These are phyloP conservation scores for Pardosa pseudoannulata DNA, from an alignment of 2,888 invertebrate genomes.

Conservation along the genomic window DNA sequence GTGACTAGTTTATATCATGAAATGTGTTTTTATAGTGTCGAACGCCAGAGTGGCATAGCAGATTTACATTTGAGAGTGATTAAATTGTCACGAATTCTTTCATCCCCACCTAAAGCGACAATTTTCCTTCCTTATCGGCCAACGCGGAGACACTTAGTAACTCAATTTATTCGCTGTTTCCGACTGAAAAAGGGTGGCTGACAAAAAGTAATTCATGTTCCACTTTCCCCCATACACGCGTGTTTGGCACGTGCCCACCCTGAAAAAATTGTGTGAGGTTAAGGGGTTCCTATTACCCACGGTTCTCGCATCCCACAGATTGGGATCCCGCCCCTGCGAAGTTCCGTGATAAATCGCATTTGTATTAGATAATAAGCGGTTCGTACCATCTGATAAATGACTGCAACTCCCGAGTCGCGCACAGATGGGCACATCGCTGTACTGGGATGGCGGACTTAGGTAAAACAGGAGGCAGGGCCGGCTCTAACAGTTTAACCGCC, in stretches of 20 bases:
- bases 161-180: conserved; percentile 38
- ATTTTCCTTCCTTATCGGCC: not conserved
- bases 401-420: conserved; percentile 9
- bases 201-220: conserved; percentile 52
- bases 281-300: conserved; percentile 46
- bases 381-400: conserved; percentile 41
- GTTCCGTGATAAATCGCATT: conserved; percentile 37
- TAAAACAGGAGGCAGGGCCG: no score
- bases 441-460: no score
- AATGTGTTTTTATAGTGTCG: not conserved
- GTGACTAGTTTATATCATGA: no score
- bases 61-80: not conserved
- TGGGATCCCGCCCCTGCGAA: not conserved
- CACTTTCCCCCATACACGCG: conserved; percentile 20
- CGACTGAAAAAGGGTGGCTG: conserved; percentile 18
- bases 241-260: conserved; percentile 13
- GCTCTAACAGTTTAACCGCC: no score
- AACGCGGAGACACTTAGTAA: conserved; percentile 11
- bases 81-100: not conserved
- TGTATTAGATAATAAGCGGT: conserved; percentile 27
- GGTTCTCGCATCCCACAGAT: conserved; percentile 11
- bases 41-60: not conserved
- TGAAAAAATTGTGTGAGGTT: conserved; percentile 41
- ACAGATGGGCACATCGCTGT: conserved; percentile 22
- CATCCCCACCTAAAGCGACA: not conserved